Evolutionary conservation across 2,888 invertebrate species (phyloP).

Genomic region (Polymixis flavicincta): DNA sequence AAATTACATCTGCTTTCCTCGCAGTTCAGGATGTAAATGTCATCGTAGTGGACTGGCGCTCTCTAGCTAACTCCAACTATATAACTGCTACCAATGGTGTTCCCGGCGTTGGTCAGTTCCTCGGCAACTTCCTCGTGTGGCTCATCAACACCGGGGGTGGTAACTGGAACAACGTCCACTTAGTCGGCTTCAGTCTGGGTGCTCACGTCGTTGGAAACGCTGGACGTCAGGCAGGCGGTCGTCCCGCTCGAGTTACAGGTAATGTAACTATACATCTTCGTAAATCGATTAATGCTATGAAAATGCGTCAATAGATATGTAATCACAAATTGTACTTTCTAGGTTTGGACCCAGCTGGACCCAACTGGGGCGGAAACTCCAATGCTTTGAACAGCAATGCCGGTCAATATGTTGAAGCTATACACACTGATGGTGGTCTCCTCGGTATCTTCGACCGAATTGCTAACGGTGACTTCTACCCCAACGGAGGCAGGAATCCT

Average conservation of each 20-base stretch:
- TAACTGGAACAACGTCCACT: slow-evolving; percentile 82
- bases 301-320: neutral
- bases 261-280: neutral
- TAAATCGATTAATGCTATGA: neutral
- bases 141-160: slow-evolving; percentile 80
- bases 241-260: slow-evolving; percentile 79
- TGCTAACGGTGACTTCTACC: slow-evolving; percentile 79
- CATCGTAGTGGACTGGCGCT: slow-evolving; percentile 84
- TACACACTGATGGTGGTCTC: slow-evolving; percentile 79
- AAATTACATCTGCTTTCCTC: slow-evolving; percentile 76
- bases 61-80: slow-evolving; percentile 73
- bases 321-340: neutral
- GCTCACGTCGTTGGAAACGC: slow-evolving; percentile 85
- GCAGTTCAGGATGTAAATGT: slow-evolving; percentile 79
- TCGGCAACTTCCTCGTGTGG: slow-evolving; percentile 84
- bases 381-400: slow-evolving; percentile 70
- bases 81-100: slow-evolving; percentile 77
- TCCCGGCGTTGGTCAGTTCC: slow-evolving; percentile 77
- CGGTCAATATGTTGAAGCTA: slow-evolving; percentile 79
- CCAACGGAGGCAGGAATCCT: slow-evolving; percentile 78
- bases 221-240: slow-evolving; percentile 73
- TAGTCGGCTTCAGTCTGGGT: slow-evolving; percentile 87
- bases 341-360: slow-evolving; percentile 81
- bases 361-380: slow-evolving; percentile 72
- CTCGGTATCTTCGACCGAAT: slow-evolving; percentile 76